phyloP scores from a whole-genome alignment of 2,797 vertebrate species.

The Carapus acus region DNA sequence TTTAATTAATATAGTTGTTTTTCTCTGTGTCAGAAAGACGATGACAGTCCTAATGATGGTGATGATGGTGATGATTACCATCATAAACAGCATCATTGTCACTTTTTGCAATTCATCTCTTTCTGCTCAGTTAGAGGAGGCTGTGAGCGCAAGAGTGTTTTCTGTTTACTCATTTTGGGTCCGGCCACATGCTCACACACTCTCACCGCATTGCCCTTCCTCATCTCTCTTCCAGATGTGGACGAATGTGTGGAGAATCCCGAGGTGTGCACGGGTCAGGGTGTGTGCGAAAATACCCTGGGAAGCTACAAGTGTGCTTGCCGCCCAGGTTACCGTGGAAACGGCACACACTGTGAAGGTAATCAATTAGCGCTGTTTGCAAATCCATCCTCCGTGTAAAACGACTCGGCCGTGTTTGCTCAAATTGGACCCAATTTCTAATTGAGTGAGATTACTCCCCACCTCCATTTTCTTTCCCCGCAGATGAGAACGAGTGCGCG shows the following conservation, averaged over 20 bases:
- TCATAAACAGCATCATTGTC: too few relatives aligned
- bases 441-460: neutral
- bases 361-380: slow-evolving; percentile 45
- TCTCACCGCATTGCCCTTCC: neutral
- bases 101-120: too few relatives aligned
- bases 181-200: too few relatives aligned
- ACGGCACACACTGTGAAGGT: slow-evolving; percentile 80
- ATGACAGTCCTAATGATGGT: too few relatives aligned
- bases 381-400: slow-evolving; percentile 39
- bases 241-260: slow-evolving; percentile 69
- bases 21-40: too few relatives aligned
- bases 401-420: slow-evolving; percentile 2
- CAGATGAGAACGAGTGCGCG: slow-evolving; percentile 78
- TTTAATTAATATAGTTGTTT: too few relatives aligned
- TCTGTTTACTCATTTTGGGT: too few relatives aligned
- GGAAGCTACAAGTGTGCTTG: slow-evolving; percentile 79
- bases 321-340: slow-evolving; percentile 73
- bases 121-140: too few relatives aligned
- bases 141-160: too few relatives aligned
- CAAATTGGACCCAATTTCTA: slow-evolving; percentile 12
- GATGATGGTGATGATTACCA: too few relatives aligned
- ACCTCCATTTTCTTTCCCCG: neutral
- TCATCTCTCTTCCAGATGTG: slow-evolving; percentile 63
- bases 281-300: slow-evolving; percentile 73
- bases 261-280: slow-evolving; percentile 64